A percentile compares a stretch with the other conserved stretches of the same genome.
Evolutionary conservation across 2,113 vertebrate genomes (phyloP).

Genomic region (Antennarius striatus): DNA sequence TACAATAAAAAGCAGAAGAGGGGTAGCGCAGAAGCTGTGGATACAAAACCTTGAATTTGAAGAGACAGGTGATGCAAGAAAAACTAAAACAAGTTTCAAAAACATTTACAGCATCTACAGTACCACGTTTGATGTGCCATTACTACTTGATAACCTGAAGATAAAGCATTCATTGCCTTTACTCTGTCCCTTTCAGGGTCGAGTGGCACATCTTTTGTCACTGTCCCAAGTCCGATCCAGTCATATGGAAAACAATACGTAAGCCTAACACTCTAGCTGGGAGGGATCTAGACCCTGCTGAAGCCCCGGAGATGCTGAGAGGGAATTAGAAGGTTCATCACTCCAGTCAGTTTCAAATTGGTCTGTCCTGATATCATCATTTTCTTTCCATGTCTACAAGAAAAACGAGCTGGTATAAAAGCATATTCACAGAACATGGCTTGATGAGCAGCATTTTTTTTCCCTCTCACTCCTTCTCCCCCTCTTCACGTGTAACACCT

Average conservation of each 20-base stretch:
- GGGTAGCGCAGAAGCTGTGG: neutral
- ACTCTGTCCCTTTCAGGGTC: conserved; percentile 11
- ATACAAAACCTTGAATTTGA: conserved; percentile 27
- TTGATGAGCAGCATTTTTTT: conserved; percentile 2
- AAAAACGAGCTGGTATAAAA: conserved; percentile 18
- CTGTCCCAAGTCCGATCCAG: conserved; percentile 23
- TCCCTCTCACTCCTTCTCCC: neutral
- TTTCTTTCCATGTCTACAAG: neutral
- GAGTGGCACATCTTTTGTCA: conserved; percentile 6
- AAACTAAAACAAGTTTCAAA: conserved; percentile 4
- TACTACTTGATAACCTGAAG: conserved; percentile 13
- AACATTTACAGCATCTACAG: conserved; percentile 7
- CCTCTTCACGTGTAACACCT: conserved; percentile 27
- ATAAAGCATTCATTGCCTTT: conserved; percentile 7
- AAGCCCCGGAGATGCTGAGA: conserved; percentile 19
- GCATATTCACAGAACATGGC: conserved; percentile 26
- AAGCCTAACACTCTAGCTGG: conserved; percentile 23
- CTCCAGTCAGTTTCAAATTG: conserved; percentile 30
- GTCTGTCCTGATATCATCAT: conserved; percentile 17
- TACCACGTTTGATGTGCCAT: neutral
- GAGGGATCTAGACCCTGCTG: conserved; percentile 21
- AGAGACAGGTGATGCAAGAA: conserved; percentile 53
- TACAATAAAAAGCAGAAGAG: neutral
- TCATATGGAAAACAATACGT: conserved; percentile 35
- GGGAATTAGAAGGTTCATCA: conserved; percentile 41